phyloP scores from a whole-genome alignment of 2,888 invertebrate species.

The Tiphia femorata region DNA sequence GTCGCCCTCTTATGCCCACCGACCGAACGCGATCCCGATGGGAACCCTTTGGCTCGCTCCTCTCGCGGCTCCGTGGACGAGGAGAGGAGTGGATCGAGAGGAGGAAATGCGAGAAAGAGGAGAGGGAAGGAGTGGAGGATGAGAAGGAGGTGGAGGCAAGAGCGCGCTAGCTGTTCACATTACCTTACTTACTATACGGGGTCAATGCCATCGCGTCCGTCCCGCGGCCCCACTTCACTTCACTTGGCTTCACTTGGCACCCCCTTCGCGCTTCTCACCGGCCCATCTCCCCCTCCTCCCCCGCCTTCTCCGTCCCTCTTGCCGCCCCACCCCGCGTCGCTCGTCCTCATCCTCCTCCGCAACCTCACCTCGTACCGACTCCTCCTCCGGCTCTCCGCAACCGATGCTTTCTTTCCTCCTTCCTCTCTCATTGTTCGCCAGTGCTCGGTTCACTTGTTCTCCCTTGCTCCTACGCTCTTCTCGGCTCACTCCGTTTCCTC shows the following conservation, averaged over 20 bases:
- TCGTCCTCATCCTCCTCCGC: slow-evolving; percentile 8
- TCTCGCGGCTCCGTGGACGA: too few species aligned
- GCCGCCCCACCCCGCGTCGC: slow-evolving; percentile 21
- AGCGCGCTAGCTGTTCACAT: slow-evolving; percentile 62
- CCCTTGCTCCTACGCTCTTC: slow-evolving; percentile 13
- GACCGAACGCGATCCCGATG: slow-evolving; percentile 51
- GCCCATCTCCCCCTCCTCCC: slow-evolving; percentile 39
- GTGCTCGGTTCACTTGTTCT: too few species aligned
- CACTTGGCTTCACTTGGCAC: slow-evolving; percentile 56
- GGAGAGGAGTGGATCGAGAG: background rate
- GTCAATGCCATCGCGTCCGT: slow-evolving; percentile 64
- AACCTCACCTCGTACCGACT: background rate
- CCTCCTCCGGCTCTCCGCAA: background rate
- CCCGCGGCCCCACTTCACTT: slow-evolving; percentile 60
- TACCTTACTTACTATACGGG: slow-evolving; percentile 65
- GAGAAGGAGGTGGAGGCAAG: slow-evolving; percentile 12
- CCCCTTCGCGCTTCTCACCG: too few species aligned
- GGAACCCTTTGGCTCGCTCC: slow-evolving; percentile 45
- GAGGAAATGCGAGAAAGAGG: slow-evolving; percentile 5
- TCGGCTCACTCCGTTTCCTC: slow-evolving; percentile 14
- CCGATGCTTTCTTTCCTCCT: slow-evolving; percentile 4
- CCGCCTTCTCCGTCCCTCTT: slow-evolving; percentile 13
- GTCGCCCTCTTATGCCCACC: slow-evolving; percentile 42
- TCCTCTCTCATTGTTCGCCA: slow-evolving; percentile 24
- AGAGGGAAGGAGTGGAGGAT: slow-evolving; percentile 20